Conservation (phyloP, 2,888 invertebrate genomes). For the Drosophila algonquin region DNA sequence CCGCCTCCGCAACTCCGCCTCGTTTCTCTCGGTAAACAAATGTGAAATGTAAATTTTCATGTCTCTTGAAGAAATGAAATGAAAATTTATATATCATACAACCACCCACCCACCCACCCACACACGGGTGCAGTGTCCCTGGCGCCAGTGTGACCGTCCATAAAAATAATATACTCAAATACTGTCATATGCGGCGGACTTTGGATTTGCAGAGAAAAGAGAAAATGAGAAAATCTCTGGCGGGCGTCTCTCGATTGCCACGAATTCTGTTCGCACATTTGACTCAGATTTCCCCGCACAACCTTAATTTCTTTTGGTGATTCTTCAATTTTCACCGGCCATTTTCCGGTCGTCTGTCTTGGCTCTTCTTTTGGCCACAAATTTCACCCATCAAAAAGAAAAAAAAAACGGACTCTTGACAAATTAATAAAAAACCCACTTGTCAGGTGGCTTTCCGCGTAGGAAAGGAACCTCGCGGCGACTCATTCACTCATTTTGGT, state of each 20-base stretch:
- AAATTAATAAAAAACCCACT: constrained; percentile 71
- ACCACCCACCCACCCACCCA: constrained; percentile 23
- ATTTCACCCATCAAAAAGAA: constrained; percentile 71
- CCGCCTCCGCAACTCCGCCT: neutral
- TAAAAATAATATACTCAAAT: constrained; percentile 4
- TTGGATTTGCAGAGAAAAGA: constrained; percentile 5
- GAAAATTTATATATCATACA: constrained; percentile 62
- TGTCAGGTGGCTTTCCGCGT: constrained; percentile 51
- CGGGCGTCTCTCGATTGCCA: neutral
- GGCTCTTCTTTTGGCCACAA: constrained; percentile 28
- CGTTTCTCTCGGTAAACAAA: constrained; percentile 3
- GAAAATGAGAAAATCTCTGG: constrained; percentile 15
- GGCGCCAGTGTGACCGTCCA: constrained; percentile 28
- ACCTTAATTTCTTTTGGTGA: constrained; percentile 13
- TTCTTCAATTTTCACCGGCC: constrained; percentile 31
- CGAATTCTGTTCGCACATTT: constrained; percentile 36
- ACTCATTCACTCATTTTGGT: constrained; percentile 18
- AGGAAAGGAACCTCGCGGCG: constrained; percentile 34
- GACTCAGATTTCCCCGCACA: constrained; percentile 35
- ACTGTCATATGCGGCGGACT: constrained; percentile 1
- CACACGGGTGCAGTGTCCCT: constrained; percentile 41
- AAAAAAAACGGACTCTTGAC: constrained; percentile 60
- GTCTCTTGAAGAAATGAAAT: constrained; percentile 61
- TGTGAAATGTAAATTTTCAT: constrained; percentile 30
- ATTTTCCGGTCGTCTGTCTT: neutral